Evolutionary conservation across 2,113 vertebrate genomes (phyloP), one percentile per base, ranked within the genome.

Genomic region (Prunella himalayana): DNA sequence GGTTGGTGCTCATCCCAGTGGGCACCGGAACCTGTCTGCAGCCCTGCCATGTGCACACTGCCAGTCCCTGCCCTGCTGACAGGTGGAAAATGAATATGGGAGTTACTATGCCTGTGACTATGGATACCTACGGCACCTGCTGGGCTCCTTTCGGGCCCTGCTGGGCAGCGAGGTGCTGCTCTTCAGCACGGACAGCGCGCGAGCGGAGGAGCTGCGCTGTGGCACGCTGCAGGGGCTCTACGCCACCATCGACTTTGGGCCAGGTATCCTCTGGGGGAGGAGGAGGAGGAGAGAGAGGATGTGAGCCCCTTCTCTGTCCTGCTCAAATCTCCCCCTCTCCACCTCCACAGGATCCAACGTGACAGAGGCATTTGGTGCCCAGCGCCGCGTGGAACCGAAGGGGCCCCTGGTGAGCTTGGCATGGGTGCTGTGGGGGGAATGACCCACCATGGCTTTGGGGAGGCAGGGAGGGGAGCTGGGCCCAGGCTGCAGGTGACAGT

Each of bases 81-180:
- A 98, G 99, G 99, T 99, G 95, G 99, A 99, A 92, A 99, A 99
- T 6, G 99, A 99, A 91, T 99, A 99, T 1, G 99, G 99, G 30
- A 99, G 99, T 92, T 99, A 99, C 94, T 98, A 88, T 0, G 98
- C 98, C 65, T 99, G 99, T 2, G 99, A 99, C 92, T 97, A 98
- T 64, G 97, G 95, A 90, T 99, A 99, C 97, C 97, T 99, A 94
- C 97, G 97, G 51, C 98, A 99, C 66, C 97, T 99, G 78, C 98
- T 96, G 56, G 96, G 97, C 68, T 91, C 99, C 73, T 99, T 99
- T 84, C 98, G 97, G 21, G 92, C 94, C 0, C 97, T 98, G 45
- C 98, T 99, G 76, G 99, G 99, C 4, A 97, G 97, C 0, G 96
- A 99, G n/a, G 97, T 98, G 15, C 84, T 99, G 73, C 98, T 99